These are phyloP conservation scores for Andrena bicolor DNA, from an alignment of 2,888 invertebrate species.

Conservation along the genomic window DNA sequence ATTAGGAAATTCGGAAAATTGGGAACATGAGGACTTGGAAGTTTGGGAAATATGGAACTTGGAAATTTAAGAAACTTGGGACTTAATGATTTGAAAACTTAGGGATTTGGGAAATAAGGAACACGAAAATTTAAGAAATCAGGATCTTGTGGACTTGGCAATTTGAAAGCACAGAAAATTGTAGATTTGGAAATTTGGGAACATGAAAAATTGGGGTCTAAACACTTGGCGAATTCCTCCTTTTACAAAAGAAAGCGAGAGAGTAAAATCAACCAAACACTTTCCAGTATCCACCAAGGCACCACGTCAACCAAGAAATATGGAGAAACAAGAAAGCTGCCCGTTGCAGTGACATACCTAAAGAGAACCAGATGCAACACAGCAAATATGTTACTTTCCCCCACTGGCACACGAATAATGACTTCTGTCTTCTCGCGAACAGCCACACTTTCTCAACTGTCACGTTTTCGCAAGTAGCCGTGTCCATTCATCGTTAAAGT, in stretches of 20 bases:
- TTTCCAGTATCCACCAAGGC: too few relatives aligned
- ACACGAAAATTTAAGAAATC: too few relatives aligned
- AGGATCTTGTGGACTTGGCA: too few relatives aligned
- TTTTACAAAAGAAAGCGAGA: too few relatives aligned
- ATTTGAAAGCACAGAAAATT: background rate
- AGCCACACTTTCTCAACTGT: background rate
- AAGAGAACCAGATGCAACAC: background rate
- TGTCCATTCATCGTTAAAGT: background rate
- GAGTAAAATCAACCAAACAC: too few relatives aligned
- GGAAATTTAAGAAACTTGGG: too few relatives aligned
- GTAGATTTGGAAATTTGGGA: background rate
- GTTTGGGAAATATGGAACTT: too few relatives aligned
- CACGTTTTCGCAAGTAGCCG: background rate
- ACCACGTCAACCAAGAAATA: background rate
- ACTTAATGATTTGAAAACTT: too few relatives aligned
- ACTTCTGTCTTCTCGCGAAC: background rate
- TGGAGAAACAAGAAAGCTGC: background rate
- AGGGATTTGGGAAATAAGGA: too few relatives aligned
- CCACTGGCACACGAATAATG: conserved; percentile 1
- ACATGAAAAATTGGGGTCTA: background rate
- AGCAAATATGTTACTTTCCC: conserved; percentile 1
- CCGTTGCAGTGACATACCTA: background rate
- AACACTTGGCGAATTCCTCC: too few relatives aligned
- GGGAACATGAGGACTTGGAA: too few relatives aligned
- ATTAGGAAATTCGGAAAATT: too few relatives aligned